Conservation (phyloP, 2,888 invertebrate species). For the Parnassius glacialis region DNA sequence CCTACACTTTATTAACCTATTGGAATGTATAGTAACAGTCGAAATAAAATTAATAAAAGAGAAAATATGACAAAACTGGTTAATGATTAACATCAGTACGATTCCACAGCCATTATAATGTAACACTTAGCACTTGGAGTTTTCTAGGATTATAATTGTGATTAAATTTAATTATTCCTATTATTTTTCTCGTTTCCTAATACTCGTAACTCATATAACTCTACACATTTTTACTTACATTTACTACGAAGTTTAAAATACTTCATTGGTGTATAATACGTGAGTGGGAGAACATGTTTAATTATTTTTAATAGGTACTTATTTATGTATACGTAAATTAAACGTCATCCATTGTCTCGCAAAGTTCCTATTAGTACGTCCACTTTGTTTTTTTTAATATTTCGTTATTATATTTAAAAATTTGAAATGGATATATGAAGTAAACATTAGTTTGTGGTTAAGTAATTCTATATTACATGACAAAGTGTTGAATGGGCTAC, state of each 20-base stretch:
- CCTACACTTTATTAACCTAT: conserved; percentile 53
- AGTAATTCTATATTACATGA: background rate
- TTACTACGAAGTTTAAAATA: conserved; percentile 18
- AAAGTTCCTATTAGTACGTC: too few relatives aligned
- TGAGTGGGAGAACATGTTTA: background rate
- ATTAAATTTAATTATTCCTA: conserved; percentile 45
- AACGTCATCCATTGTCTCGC: conserved; percentile 37
- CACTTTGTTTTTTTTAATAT: too few relatives aligned
- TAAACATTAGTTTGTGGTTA: background rate
- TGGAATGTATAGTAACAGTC: conserved; percentile 49
- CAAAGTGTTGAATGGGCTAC: conserved; percentile 2
- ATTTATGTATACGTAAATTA: conserved; percentile 56
- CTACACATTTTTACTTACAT: conserved; percentile 21
- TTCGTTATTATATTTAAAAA: too few relatives aligned
- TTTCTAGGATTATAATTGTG: conserved; percentile 51
- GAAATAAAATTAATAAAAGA: conserved; percentile 51
- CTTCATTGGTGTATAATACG: conserved; percentile 2
- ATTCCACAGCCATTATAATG: conserved; percentile 77
- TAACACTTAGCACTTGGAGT: conserved; percentile 74
- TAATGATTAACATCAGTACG: conserved; percentile 72
- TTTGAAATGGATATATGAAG: too few relatives aligned
- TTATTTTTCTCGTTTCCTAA: conserved; percentile 36
- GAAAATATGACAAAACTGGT: conserved; percentile 56
- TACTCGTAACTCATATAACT: conserved; percentile 28
- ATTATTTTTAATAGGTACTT: conserved; percentile 13